Evolutionary conservation across 2,797 vertebrate genomes (phyloP).

Genomic region (Nothura maculosa): DNA sequence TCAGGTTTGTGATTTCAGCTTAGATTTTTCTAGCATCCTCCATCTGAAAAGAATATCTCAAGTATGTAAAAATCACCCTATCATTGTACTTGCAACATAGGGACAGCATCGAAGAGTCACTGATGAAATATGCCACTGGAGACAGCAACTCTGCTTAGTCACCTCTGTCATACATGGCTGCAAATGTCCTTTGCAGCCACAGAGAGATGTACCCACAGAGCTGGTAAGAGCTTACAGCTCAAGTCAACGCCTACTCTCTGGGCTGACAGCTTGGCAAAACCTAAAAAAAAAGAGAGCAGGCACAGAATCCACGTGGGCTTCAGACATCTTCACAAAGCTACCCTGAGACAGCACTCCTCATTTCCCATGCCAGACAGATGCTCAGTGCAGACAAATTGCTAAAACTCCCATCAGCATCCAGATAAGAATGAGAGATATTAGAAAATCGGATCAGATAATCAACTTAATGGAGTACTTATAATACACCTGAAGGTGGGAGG

Average conservation of each 20-base stretch:
- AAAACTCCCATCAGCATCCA: not conserved
- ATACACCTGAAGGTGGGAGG: accelerated
- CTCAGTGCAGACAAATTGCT: not conserved
- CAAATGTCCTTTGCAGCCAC: not conserved
- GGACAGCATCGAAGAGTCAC: not conserved
- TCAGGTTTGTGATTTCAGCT: not conserved
- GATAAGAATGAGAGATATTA: not conserved
- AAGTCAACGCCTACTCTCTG: not conserved
- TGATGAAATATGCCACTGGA: not conserved
- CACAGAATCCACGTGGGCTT: not conserved
- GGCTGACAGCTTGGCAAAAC: not conserved
- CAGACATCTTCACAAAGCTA: not conserved
- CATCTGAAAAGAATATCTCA: not conserved
- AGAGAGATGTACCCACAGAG: not conserved
- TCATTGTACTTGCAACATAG: not conserved
- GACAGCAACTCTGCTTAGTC: not conserved
- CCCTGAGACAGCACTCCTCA: not conserved
- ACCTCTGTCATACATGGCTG: not conserved
- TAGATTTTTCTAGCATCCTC: not conserved
- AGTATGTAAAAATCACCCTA: not conserved
- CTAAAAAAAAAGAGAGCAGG: not conserved
- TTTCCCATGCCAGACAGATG: not conserved
- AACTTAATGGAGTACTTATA: not conserved
- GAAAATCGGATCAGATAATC: not conserved
- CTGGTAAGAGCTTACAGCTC: not conserved